A percentile compares a stretch with the other conserved stretches of the same genome.
phyloP scores from a whole-genome alignment of 37 sponge, comb jelly and placozoan species.

The Corticium candelabrum region DNA sequence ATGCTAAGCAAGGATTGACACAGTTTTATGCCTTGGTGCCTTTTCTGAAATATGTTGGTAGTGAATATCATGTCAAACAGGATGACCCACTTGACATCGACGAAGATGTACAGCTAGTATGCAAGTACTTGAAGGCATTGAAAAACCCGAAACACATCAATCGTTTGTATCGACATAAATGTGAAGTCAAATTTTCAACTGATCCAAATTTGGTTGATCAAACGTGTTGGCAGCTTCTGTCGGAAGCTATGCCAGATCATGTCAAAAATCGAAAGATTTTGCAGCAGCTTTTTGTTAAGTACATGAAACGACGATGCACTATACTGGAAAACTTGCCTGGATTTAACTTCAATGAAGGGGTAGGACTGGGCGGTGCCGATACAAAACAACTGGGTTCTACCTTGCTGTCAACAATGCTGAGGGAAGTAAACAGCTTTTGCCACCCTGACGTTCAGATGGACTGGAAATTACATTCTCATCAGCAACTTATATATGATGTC shows the following conservation, averaged over 20 bases:
- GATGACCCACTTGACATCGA: slow-evolving; percentile 46
- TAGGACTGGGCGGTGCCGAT: slow-evolving; percentile 25
- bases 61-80: slow-evolving; percentile 2
- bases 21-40: no score
- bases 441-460: slow-evolving; percentile 37
- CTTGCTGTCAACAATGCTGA: slow-evolving; percentile 70
- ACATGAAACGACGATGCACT: slow-evolving; percentile 49
- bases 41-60: no score
- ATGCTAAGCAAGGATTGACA: no score
- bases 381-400: slow-evolving; percentile 61
- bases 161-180: slow-evolving; percentile 38
- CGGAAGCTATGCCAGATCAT: slow-evolving; percentile 22
- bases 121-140: slow-evolving; percentile 74
- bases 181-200: slow-evolving; percentile 5
- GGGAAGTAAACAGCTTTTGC: slow-evolving; percentile 67
- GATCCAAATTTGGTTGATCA: slow-evolving; percentile 15
- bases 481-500: slow-evolving; percentile 69
- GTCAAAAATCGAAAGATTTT: slow-evolving; percentile 14
- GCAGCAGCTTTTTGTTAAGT: slow-evolving; percentile 43
- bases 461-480: slow-evolving; percentile 54
- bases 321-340: slow-evolving; percentile 47
- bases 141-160: slow-evolving; percentile 33
- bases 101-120: slow-evolving; percentile 73
- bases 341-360: slow-evolving; percentile 41
- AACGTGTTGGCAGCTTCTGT: slow-evolving; percentile 24